Evolutionary conservation across 2,113 vertebrate genomes (phyloP), one percentile per base, ranked within the genome.

Genomic region (Cyphomyrus plagiostoma): DNA sequence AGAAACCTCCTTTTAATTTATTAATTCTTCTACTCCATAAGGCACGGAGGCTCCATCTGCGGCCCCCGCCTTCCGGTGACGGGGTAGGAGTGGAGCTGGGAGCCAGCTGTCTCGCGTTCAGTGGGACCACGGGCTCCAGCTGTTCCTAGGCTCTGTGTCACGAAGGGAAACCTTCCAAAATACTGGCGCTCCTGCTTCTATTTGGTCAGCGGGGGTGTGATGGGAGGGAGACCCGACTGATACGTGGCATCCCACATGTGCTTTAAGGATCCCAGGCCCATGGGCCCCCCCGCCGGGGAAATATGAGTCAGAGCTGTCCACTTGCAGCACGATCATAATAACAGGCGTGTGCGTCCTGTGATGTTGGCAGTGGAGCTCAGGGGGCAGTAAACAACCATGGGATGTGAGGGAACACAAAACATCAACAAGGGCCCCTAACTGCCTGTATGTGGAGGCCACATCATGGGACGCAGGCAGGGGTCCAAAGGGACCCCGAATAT

Each of bases 81-180:
- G 96, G 95, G 95, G 95, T 93, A 92, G 95, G 93, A 96, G 92
- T 89, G 92, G 93, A 94, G 95, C 95, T 93, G 92, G 94, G 92
- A 92, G 94, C 93, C 95, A 80, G 96, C 96, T 97, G 95, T 95
- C 95, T 96, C 94, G 94, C 94, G 93, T 96, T 96, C 96, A 94
- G 93, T 96, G 95, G 96, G 97, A 42, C 97, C 97, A 97, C 96
- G 95, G 95, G 97, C 96, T 94, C 95, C 94, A 95, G 94, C 96
- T 93, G 95, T 94, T 97, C 97, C 97, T 97, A 95, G 96, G 94
- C 94, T 93, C 94, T 97, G 96, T 96, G 97, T 97, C 97, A 97
- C 95, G 91, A 88, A 30, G 92, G 96, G 95, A 96, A 97, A 96
- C 94, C 95, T 97, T 98, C 97, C 97, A 98, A 97, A 98, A 97